Conservation (phyloP, 2,113 vertebrate genomes). For the Ciconia stormi region DNA sequence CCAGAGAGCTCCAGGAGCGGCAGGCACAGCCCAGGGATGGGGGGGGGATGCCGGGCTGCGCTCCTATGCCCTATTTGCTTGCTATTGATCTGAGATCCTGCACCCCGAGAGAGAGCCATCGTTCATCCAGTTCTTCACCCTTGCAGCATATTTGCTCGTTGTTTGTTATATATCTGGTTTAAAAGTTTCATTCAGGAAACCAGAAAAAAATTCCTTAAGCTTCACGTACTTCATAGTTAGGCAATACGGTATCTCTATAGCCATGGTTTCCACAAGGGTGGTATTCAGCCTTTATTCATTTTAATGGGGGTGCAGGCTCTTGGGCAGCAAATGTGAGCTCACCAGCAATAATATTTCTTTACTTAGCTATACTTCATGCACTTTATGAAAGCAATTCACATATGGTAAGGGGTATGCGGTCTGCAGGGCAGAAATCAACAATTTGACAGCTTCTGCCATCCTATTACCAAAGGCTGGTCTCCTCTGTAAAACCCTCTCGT, state of each 20-base stretch:
- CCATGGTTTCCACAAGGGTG: neutral
- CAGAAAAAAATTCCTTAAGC: neutral
- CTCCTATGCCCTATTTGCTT: neutral
- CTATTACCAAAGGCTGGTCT: neutral
- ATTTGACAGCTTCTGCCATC: neutral
- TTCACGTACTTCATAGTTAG: neutral
- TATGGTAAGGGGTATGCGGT: neutral
- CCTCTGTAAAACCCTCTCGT: neutral
- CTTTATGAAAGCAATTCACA: neutral
- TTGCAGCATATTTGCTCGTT: neutral
- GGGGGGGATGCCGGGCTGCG: fast-evolving
- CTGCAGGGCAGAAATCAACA: neutral
- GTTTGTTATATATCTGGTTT: neutral
- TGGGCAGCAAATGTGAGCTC: neutral
- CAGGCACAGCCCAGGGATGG: fast-evolving
- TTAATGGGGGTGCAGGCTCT: neutral
- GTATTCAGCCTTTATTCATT: neutral
- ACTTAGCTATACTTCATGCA: neutral
- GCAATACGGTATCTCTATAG: no score
- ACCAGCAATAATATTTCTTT: neutral
- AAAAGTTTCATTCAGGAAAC: neutral
- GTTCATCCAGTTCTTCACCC: neutral
- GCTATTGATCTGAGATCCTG: no score
- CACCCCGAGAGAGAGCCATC: neutral
- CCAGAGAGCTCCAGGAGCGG: neutral